Evolutionary conservation across 1,140 invertebrate genomes (phyloP).

Genomic region (Apis dorsata): DNA sequence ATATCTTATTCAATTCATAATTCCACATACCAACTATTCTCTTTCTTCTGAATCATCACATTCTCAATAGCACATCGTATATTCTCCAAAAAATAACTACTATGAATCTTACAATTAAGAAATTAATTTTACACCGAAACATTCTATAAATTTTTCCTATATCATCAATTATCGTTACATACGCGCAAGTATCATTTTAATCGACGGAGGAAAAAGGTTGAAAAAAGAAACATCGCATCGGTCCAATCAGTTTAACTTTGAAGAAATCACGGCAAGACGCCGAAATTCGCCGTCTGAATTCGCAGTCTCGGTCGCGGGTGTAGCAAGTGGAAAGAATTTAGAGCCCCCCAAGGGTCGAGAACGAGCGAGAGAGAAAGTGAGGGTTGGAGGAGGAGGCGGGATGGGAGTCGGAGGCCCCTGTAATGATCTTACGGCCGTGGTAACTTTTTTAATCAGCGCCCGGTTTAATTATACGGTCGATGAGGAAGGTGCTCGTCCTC

Average conservation of each 20-base stretch:
- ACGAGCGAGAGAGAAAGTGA: slow-evolving; percentile 55
- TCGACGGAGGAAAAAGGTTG: not conserved
- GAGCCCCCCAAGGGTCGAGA: slow-evolving; percentile 55
- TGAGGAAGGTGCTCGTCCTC: slow-evolving; percentile 73
- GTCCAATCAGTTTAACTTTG: not conserved
- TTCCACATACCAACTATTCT: not conserved
- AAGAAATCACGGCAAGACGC: slow-evolving; percentile 27
- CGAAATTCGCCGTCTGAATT: slow-evolving; percentile 53
- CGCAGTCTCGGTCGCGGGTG: slow-evolving; percentile 38
- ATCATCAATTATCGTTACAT: too few species aligned
- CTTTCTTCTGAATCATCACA: not conserved
- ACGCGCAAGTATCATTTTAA: not conserved
- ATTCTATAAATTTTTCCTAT: too few species aligned
- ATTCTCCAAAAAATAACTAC: not conserved
- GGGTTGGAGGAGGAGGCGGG: slow-evolving; percentile 41
- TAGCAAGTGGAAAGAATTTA: slow-evolving; percentile 54
- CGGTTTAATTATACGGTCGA: slow-evolving; percentile 80
- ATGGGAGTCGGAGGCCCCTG: slow-evolving; percentile 69
- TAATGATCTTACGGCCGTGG: slow-evolving; percentile 79
- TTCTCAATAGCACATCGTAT: not conserved
- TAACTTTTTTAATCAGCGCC: slow-evolving; percentile 80
- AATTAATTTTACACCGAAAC: too few species aligned
- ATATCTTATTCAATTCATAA: too few species aligned
- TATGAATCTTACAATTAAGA: too few species aligned
- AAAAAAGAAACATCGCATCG: not conserved